Evolutionary conservation across 1,140 invertebrate species (phyloP), one percentile per base, ranked within the genome.

Genomic region (Leptonema lineaticorne): DNA sequence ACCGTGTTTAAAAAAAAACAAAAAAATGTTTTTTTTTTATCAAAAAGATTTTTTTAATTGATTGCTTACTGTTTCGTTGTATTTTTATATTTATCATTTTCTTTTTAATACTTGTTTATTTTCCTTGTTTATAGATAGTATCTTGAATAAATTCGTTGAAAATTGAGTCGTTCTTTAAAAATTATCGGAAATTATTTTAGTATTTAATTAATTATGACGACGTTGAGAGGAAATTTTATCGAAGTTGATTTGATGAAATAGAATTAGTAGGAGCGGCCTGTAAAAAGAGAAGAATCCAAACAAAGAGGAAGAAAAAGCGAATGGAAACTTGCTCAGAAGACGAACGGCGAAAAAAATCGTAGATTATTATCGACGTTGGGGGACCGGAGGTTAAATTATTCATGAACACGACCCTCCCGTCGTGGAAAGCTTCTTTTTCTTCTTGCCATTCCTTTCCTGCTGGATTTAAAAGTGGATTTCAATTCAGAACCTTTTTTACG

Each of bases 401-500:
- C 70, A 72, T 72, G 70, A 69, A 69, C 70, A 72, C 70, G 69
- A 37, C 62, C 63, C 33, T 22, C 16, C 24, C 27, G 6, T 18
- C 53, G 57, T 30, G 60, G 16, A 11, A 33, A 33, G 45, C 58
- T 50, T 46, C 58, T 46, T 50, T 18, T 65, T 37, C 57, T 64
- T 50, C 28, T n/a, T 63, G 3, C 18, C 48, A 24, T 69, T 69
- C 63, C 63, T 66, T 66, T 41, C 46, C n/a, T 20, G 46, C 22
- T 11, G 50, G 50, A 26, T 24, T 53, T 24, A 63, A 67, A 72
- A 72, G 68, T 66, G 68, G 71, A 72, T 72, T 69, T 69, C 63
- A 67, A 69, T 72, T 69, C 56, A 20, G 60, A 67, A 65, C 68
- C 68, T 72, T 69, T 64, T 72, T 72, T 72, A 67, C 63, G 67